These are phyloP conservation scores for Otolemur crassicaudatus DNA, from an alignment of 2,797 vertebrate genomes.

Conservation along the genomic window DNA sequence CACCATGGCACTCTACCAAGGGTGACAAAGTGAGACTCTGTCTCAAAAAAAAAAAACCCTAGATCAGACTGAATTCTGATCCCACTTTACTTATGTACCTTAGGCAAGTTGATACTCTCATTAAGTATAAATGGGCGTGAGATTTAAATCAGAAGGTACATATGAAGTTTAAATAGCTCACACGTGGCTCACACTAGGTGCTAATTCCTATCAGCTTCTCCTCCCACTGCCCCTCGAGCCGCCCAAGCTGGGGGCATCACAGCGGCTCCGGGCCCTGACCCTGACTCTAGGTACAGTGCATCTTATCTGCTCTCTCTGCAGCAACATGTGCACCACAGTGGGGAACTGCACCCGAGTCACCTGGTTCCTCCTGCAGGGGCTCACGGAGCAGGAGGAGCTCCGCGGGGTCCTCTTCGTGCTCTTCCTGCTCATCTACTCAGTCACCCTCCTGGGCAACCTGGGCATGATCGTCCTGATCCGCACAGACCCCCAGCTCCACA, in stretches of 20 bases:
- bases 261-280: background rate
- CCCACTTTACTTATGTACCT: background rate
- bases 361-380: background rate
- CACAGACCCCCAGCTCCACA: background rate
- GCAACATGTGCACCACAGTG: background rate
- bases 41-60: too few relatives aligned
- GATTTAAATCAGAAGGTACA: background rate
- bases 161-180: background rate
- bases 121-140: background rate
- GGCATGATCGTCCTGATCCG: background rate
- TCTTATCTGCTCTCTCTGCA: background rate
- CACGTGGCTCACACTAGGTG: background rate
- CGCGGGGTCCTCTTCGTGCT: background rate
- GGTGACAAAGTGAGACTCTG: too few relatives aligned
- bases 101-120: background rate
- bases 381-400: background rate
- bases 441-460: constrained; percentile 40
- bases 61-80: background rate
- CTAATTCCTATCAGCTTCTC: background rate
- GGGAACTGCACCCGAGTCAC: background rate
- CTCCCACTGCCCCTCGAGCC: background rate
- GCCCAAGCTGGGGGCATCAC: background rate
- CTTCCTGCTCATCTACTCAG: constrained; percentile 31
- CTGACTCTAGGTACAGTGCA: background rate
- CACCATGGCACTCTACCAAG: too few relatives aligned